phyloP scores from a whole-genome alignment of 2,888 invertebrate species.

The Didymodactylos carnosus region DNA sequence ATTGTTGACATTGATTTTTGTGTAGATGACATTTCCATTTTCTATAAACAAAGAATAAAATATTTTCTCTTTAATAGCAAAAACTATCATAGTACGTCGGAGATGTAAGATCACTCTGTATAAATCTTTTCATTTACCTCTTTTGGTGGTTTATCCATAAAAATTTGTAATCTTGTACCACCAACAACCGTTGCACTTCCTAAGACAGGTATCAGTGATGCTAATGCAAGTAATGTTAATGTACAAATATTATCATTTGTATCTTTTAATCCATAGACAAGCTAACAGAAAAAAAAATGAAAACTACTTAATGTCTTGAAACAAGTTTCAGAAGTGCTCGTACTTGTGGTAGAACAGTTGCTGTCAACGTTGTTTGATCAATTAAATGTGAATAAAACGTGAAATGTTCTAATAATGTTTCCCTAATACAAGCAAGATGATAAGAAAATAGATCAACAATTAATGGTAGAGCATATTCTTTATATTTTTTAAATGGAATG shows the following conservation, averaged over 20 bases:
- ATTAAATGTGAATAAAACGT: conserved; percentile 4
- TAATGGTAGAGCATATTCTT: conserved; percentile 6
- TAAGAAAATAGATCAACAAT: conserved; percentile 7
- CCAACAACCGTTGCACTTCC: conserved; percentile 8
- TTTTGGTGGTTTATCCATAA: not conserved
- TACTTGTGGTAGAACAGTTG: conserved; percentile 7
- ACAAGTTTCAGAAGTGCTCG: not conserved
- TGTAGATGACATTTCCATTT: not conserved
- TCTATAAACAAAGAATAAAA: not conserved
- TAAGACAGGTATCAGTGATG: conserved; percentile 4
- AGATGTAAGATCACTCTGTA: too few species aligned
- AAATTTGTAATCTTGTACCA: not conserved
- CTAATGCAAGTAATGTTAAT: conserved; percentile 6
- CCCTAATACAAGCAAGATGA: conserved; percentile 1
- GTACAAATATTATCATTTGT: conserved; percentile 1
- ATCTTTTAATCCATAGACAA: conserved; percentile 7
- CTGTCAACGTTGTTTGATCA: not conserved
- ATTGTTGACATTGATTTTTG: not conserved
- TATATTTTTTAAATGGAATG: conserved; percentile 3
- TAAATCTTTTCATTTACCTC: too few species aligned
- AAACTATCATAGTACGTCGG: too few species aligned
- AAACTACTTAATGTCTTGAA: not conserved
- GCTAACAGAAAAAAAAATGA: not conserved
- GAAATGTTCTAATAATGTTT: conserved; percentile 8
- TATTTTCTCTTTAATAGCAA: not conserved